Evolutionary conservation across 2,888 invertebrate species (phyloP).

Genomic region (Lamproptera curius): DNA sequence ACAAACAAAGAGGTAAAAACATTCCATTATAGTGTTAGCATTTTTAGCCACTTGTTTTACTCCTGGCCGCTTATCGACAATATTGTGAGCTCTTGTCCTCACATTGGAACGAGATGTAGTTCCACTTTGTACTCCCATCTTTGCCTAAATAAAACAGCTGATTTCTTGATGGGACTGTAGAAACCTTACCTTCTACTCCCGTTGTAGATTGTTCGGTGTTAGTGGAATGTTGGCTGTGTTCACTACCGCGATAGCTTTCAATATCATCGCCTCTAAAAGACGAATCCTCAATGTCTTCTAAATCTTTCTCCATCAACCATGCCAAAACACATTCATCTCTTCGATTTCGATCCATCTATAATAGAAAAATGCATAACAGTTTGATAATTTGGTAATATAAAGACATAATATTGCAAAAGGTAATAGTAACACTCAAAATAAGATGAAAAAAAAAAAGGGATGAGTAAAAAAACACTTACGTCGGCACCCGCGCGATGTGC

Average conservation of each 20-base stretch:
- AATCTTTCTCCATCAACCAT: slow-evolving; percentile 11
- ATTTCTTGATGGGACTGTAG: slow-evolving; percentile 12
- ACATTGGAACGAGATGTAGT: slow-evolving; percentile 9
- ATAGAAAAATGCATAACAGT: no score
- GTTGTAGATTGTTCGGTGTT: slow-evolving; percentile 16
- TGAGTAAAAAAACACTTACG: no score
- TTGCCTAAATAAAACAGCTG: slow-evolving; percentile 18
- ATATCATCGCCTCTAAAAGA: slow-evolving; percentile 19
- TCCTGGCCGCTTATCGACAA: slow-evolving; percentile 11
- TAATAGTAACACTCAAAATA: no score
- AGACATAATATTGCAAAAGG: neutral
- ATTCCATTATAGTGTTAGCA: no score
- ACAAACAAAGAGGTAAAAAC: slow-evolving; percentile 16
- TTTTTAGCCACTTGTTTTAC: slow-evolving; percentile 18
- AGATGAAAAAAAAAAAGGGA: no score
- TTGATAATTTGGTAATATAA: neutral
- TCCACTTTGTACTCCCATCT: slow-evolving; percentile 17
- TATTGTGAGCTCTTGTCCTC: slow-evolving; percentile 11
- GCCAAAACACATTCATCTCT: neutral
- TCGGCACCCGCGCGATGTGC: no score
- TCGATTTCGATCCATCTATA: neutral
- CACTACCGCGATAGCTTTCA: slow-evolving; percentile 17
- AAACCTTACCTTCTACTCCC: slow-evolving; percentile 18
- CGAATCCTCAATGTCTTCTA: no score
- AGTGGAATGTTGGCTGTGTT: no score